These are phyloP conservation scores for Ursus arctos DNA, from an alignment of 2,113 vertebrate species.

Conservation along the genomic window DNA sequence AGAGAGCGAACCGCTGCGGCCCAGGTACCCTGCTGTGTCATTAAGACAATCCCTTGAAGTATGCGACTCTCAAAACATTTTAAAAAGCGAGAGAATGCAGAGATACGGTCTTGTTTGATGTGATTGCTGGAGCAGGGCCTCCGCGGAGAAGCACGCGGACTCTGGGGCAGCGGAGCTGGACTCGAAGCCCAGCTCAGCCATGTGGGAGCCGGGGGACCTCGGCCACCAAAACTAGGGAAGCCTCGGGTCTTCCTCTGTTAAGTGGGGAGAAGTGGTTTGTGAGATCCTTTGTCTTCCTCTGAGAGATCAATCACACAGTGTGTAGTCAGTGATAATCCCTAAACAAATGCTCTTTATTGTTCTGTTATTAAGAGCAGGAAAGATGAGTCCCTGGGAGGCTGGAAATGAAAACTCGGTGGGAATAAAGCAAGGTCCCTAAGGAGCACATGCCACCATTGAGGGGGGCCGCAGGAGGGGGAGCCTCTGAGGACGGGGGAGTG, in stretches of 20 bases:
- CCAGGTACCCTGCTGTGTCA: background rate
- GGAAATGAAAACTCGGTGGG: background rate
- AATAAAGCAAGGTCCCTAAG: background rate
- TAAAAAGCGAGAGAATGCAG: background rate
- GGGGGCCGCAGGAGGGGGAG: fast-evolving
- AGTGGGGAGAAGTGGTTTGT: no score
- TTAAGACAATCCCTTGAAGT: background rate
- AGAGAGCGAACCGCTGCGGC: background rate
- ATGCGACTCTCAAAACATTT: background rate
- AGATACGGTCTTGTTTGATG: background rate
- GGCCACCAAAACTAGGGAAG: no score
- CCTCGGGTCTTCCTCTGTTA: background rate
- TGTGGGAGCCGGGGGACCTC: background rate
- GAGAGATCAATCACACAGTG: background rate
- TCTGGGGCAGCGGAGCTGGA: no score
- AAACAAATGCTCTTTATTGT: background rate
- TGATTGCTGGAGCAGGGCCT: background rate
- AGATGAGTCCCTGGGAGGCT: background rate
- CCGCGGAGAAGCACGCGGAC: no score
- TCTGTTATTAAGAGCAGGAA: background rate
- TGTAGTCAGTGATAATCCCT: background rate
- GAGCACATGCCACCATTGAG: fast-evolving
- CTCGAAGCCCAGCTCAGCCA: background rate
- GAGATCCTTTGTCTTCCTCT: background rate
- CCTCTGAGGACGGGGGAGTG: fast-evolving